Conservation (phyloP, 2,888 invertebrate genomes). For the Onthophagus sagittarius region DNA sequence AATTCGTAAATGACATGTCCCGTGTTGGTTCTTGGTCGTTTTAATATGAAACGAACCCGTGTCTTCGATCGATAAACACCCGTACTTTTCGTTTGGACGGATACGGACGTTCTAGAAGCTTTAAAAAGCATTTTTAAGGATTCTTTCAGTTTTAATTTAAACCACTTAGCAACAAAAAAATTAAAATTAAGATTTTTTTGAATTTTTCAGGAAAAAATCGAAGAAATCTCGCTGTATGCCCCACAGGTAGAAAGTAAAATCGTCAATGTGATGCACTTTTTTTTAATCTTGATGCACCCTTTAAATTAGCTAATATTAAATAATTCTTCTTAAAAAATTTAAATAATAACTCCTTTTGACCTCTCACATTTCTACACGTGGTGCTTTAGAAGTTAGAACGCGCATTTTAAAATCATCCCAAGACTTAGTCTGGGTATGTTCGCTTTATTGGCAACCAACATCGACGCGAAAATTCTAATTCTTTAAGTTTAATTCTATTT, state of each 20-base stretch:
- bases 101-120: not conserved
- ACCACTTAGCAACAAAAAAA: not conserved
- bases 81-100: not conserved
- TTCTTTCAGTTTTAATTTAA: not conserved
- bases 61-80: not conserved
- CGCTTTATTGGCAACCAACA: not conserved
- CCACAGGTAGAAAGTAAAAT: not conserved
- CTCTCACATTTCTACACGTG: not conserved
- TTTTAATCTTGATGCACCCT: not conserved
- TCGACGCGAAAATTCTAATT: not conserved
- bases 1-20: not conserved
- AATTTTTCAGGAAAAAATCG: not conserved
- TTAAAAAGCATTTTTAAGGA: not conserved
- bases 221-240: not conserved
- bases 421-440: not conserved
- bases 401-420: not conserved
- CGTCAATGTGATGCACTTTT: not conserved
- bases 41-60: not conserved
- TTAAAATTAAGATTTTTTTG: not conserved
- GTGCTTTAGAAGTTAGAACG: not conserved
- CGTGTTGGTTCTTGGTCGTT: not conserved
- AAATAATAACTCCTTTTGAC: not conserved
- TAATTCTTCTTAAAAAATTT: not conserved
- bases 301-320: not conserved
- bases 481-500: not conserved